Conservation (phyloP, 2,113 vertebrate species). For the Gadus macrocephalus region DNA sequence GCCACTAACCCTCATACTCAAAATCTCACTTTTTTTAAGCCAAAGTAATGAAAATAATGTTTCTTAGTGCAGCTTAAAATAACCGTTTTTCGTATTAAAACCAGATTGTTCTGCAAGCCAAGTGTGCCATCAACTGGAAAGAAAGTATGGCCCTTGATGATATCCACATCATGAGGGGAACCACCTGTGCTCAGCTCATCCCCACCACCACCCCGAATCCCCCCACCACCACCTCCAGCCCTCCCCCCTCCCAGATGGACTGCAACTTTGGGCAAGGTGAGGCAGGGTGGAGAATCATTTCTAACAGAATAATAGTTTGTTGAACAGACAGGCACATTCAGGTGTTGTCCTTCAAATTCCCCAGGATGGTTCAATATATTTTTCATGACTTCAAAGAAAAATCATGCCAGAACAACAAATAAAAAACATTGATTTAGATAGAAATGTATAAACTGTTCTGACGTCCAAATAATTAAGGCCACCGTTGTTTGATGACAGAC, state of each 20-base stretch:
- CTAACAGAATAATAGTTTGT: not conserved
- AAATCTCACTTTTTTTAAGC: too few species aligned
- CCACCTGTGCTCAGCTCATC: slow-evolving; percentile 42
- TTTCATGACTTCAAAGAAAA: too few species aligned
- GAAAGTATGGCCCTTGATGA: slow-evolving; percentile 67
- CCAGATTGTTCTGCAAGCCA: slow-evolving; percentile 68
- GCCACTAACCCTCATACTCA: not conserved
- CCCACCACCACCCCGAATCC: slow-evolving; percentile 56
- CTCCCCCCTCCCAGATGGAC: slow-evolving; percentile 58
- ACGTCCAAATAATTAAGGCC: too few species aligned
- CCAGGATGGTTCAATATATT: too few species aligned
- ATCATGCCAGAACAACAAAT: too few species aligned
- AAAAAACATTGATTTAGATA: too few species aligned
- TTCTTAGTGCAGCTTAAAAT: not conserved
- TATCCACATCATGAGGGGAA: slow-evolving; percentile 51
- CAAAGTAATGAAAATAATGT: too few species aligned
- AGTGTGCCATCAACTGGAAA: rapidly evolving
- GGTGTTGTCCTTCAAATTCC: not conserved
- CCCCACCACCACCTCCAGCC: slow-evolving; percentile 39
- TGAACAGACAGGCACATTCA: not conserved
- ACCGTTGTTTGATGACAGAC: too few species aligned
- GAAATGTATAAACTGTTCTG: too few species aligned
- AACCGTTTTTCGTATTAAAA: not conserved
- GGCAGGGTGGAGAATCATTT: not conserved
- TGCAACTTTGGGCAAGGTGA: slow-evolving; percentile 71